A percentile compares a stretch with the other conserved stretches of the same genome.
Conservation (phyloP, 2,888 invertebrate species). For the Hedychridium roseum region DNA sequence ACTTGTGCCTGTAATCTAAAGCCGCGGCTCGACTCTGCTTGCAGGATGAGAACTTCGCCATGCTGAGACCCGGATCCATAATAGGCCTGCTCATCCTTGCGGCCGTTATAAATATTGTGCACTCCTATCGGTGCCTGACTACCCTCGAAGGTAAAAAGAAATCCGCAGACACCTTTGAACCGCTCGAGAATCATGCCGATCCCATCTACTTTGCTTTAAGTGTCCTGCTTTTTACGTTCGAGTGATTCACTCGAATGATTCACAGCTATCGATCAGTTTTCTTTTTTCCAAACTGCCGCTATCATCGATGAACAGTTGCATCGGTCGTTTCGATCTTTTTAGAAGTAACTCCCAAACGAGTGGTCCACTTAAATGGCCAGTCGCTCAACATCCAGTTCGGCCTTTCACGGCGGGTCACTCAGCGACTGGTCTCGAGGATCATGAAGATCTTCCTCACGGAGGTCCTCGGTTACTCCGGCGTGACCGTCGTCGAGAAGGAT, state of each 20-base stretch:
- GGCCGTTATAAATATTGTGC: conserved; percentile 27
- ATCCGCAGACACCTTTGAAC: too few species aligned
- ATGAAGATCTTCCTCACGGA: conserved; percentile 69
- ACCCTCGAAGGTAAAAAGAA: conserved; percentile 47
- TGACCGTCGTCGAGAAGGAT: conserved; percentile 61
- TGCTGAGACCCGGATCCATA: conserved; percentile 41
- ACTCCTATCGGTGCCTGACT: conserved; percentile 49
- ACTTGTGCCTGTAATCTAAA: conserved; percentile 7
- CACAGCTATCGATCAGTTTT: not conserved
- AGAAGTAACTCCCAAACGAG: conserved; percentile 66
- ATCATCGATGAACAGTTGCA: conserved; percentile 3
- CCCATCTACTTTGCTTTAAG: not conserved
- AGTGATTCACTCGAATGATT: not conserved
- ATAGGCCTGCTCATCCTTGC: conserved; percentile 40
- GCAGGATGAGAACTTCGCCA: conserved; percentile 41
- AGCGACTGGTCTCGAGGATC: conserved; percentile 68
- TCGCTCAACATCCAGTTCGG: conserved; percentile 66
- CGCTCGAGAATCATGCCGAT: not conserved
- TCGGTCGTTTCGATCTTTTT: conserved; percentile 26
- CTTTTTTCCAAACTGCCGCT: not conserved
- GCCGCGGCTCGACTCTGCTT: too few species aligned
- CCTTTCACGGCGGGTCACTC: conserved; percentile 67
- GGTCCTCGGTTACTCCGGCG: conserved; percentile 64
- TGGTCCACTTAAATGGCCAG: conserved; percentile 59
- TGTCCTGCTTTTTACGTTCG: not conserved